Evolutionary conservation across 2,797 vertebrate genomes (phyloP).

Genomic region (Melanitta fusca): DNA sequence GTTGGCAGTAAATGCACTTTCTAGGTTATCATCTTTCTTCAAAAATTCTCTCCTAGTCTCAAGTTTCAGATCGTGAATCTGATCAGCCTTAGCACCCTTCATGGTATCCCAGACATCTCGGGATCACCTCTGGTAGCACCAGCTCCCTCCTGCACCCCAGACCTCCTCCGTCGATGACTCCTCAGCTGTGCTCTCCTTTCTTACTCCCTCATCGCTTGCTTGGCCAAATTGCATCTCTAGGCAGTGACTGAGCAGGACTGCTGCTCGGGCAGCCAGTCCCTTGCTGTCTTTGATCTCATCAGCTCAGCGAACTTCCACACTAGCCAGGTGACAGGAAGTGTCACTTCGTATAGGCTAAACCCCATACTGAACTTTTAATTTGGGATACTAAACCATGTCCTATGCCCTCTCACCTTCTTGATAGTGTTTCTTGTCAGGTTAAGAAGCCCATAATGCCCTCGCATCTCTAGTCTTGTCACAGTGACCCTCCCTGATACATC

Average conservation of each 20-base stretch:
- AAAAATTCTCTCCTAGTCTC: neutral
- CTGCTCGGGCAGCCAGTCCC: neutral
- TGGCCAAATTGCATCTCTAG: neutral
- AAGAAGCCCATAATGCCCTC: neutral
- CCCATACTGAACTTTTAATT: neutral
- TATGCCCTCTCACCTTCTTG: neutral
- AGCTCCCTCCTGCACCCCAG: rapidly evolving
- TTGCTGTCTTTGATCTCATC: neutral
- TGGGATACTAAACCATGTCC: neutral
- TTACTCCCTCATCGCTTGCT: neutral
- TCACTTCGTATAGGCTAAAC: neutral
- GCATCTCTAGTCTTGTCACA: neutral
- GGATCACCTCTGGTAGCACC: neutral
- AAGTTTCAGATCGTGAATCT: neutral
- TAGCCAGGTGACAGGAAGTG: neutral
- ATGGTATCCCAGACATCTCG: neutral
- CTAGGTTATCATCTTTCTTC: neutral
- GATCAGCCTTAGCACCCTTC: neutral
- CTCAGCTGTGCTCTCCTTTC: neutral
- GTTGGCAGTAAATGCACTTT: neutral
- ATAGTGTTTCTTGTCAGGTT: neutral
- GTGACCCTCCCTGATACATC: neutral
- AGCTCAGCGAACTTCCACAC: neutral
- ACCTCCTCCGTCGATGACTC: neutral
- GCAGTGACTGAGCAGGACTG: neutral